Conservation (phyloP, 2,113 vertebrate genomes). For the Brachyhypopomus gauderio region DNA sequence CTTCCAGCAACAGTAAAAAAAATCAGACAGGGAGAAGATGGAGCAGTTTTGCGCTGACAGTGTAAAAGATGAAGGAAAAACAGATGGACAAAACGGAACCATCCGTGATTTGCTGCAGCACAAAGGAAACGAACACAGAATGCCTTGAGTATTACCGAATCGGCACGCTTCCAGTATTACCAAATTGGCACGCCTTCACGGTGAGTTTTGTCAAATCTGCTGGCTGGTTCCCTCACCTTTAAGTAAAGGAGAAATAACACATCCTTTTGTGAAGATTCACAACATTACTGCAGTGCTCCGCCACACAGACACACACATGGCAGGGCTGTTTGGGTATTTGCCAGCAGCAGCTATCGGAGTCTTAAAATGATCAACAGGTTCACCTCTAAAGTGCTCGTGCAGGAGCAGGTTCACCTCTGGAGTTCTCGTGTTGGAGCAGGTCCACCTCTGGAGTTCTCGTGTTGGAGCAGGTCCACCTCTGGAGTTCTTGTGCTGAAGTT, state of each 20-base stretch:
- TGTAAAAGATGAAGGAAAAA: constrained; percentile 1
- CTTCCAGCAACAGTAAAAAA: constrained; percentile 2
- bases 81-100: not conserved
- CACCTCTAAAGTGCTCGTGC: too few relatives aligned
- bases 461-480: too few relatives aligned
- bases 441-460: too few relatives aligned
- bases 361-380: too few relatives aligned
- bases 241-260: not conserved
- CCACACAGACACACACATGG: too few relatives aligned
- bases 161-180: not conserved
- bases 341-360: too few relatives aligned
- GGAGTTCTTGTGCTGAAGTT: too few relatives aligned
- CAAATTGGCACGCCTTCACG: not conserved
- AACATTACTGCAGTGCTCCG: too few relatives aligned
- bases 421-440: too few relatives aligned
- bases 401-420: too few relatives aligned
- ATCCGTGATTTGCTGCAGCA: not conserved
- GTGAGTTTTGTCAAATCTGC: not conserved
- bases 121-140: not conserved
- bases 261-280: too few relatives aligned
- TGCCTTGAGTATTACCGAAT: not conserved
- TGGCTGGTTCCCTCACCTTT: not conserved
- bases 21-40: not conserved
- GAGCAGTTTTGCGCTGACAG: not conserved
- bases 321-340: too few relatives aligned